phyloP scores from a whole-genome alignment of 1,140 invertebrate genomes.

The Cecropterus lyciades region DNA sequence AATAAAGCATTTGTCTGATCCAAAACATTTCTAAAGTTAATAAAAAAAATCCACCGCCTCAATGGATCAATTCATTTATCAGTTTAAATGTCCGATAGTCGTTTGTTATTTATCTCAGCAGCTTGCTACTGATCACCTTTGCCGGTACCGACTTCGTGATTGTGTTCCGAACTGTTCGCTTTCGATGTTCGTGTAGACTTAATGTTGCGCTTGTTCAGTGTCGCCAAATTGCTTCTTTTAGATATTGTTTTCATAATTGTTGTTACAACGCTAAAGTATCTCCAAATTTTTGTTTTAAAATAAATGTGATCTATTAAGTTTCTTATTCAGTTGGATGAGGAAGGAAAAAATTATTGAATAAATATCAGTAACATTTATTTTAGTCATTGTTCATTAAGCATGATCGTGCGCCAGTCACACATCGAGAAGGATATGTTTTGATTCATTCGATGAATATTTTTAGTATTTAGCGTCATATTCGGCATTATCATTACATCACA shows the following conservation, averaged over 20 bases:
- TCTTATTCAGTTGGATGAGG: no score
- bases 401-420: no score
- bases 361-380: no score
- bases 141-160: neutral
- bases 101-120: constrained; percentile 17
- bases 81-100: neutral
- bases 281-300: no score
- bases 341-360: no score
- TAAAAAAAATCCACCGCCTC: neutral
- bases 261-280: neutral
- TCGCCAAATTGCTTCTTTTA: neutral
- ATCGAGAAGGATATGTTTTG: no score
- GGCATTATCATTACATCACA: no score
- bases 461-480: no score
- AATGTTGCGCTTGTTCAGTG: neutral
- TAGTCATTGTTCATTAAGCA: no score
- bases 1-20: no score
- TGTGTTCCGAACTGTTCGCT: neutral
- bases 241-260: neutral
- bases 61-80: neutral
- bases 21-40: neutral
- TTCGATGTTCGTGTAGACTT: neutral
- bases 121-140: neutral
- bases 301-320: no score
- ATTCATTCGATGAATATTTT: no score